These are phyloP conservation scores for Tribolium madens DNA, from an alignment of 1,140 invertebrate genomes.

Conservation along the genomic window DNA sequence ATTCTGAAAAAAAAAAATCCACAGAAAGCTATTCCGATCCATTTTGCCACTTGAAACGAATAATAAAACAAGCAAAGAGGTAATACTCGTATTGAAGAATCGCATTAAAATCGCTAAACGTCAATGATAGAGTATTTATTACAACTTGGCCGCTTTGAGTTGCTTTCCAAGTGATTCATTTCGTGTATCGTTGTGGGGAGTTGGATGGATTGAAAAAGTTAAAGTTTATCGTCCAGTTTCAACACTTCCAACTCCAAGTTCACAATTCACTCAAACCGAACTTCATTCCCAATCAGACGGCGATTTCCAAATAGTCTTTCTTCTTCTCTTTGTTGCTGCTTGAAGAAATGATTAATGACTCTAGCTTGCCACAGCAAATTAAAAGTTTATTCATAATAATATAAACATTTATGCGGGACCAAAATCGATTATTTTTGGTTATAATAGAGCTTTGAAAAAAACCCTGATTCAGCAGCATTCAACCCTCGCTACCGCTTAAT, in stretches of 20 bases:
- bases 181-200: too few species aligned
- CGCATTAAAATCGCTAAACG: conserved; percentile 46
- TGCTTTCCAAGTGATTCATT: background rate
- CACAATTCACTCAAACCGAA: background rate
- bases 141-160: conserved; percentile 24
- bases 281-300: too few species aligned
- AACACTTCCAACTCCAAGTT: background rate
- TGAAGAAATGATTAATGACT: conserved; percentile 3
- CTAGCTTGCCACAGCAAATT: background rate
- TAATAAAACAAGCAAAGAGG: conserved; percentile 46
- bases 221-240: too few species aligned
- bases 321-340: conserved; percentile 4
- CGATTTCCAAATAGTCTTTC: background rate
- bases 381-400: conserved; percentile 22
- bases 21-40: background rate
- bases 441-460: conserved; percentile 3
- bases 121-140: too few species aligned
- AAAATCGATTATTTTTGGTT: background rate
- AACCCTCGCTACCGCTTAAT: conserved; percentile 4
- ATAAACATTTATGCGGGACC: conserved; percentile 20
- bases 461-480: background rate
- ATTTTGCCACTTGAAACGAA: background rate
- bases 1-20: too few species aligned
- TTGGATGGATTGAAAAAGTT: conserved; percentile 30
- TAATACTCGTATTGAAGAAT: conserved; percentile 34